Evolutionary conservation across 2,797 vertebrate genomes (phyloP), one percentile per base, ranked within the genome.

Genomic region (Melanotaenia pygmaea): DNA sequence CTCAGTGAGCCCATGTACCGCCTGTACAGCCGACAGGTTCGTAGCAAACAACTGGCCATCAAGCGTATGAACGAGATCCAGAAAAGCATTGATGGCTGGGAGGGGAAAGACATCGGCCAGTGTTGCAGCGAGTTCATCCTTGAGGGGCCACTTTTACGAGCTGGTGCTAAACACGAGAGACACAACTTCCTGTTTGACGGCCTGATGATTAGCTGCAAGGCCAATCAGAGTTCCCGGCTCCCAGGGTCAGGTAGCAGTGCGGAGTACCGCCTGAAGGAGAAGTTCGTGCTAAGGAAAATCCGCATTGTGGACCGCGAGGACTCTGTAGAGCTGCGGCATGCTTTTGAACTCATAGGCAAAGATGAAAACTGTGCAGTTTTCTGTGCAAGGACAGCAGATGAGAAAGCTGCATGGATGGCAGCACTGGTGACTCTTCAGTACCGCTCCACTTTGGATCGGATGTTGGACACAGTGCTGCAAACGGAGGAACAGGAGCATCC

Each of bases 61-160:
- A 98, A 97, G 81, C 97, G 97, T 85, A 99, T 99, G 98, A 98
- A 97, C 56, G 98, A 99, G 89, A 99, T 99, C 92, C 98, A 99
- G 94, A 98, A 97, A 75, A 99, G 97, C 88, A 99, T 99, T 3
- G 98, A 99, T 12, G 96, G 98, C 87, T 99, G 98, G 98, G 98
- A 99, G 89, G 98, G 98, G 24, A 98, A 96, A 87, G 98, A 99
- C 90, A 99, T 99, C 8, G 98, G 97, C 1, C 97, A 99, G 89
- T 99, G 97, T 90, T 99, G 98, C 90, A 99, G 96, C 47, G 97
- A 98, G 80, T 98, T 98, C 88, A 98, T 99, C 84, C 95, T 98
- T 92, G 98, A 99, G 90, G 98, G 98, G 10, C 89, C 94, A 0
- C 92, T 99, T 58, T 67, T 94, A 0, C 96, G 96, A 38, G 91